These are phyloP conservation scores for Acanthurus tractus DNA, from an alignment of 2,797 vertebrate genomes.

Conservation along the genomic window DNA sequence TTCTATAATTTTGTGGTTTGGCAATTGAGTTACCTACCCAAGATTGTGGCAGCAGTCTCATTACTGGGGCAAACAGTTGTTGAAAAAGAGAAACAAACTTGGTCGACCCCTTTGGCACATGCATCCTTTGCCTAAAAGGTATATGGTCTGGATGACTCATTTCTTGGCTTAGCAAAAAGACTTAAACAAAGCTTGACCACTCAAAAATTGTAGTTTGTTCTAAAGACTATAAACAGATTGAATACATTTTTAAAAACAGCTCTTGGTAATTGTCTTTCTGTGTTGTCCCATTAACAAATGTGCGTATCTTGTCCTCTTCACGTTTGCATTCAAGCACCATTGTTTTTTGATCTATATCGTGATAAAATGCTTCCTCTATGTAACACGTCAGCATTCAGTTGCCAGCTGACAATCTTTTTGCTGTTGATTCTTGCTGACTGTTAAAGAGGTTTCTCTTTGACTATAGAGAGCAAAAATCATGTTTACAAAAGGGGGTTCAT, in stretches of 20 bases:
- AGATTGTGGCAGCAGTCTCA: neutral
- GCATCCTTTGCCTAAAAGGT: neutral
- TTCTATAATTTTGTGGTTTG: neutral
- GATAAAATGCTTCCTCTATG: slow-evolving; percentile 10
- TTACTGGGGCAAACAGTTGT: neutral
- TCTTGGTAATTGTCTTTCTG: neutral
- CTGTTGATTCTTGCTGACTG: neutral
- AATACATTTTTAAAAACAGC: neutral
- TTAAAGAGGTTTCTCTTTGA: neutral
- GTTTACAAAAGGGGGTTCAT: neutral
- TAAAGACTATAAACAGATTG: neutral
- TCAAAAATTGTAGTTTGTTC: neutral
- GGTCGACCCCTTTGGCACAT: neutral
- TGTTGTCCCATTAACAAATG: neutral
- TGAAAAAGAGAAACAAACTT: neutral
- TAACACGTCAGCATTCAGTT: neutral
- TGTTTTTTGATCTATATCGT: neutral
- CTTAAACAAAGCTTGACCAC: neutral
- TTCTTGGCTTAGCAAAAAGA: neutral
- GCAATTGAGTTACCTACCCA: neutral
- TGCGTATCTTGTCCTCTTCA: neutral
- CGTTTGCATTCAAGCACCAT: neutral
- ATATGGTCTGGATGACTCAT: neutral
- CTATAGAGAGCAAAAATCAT: neutral
- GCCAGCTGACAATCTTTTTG: neutral